Percentiles rank a stretch among this genome's conserved stretches.
These are phyloP conservation scores for Oscheius sp. DNA, from an alignment of 2,888 invertebrate species.

Conservation along the genomic window DNA sequence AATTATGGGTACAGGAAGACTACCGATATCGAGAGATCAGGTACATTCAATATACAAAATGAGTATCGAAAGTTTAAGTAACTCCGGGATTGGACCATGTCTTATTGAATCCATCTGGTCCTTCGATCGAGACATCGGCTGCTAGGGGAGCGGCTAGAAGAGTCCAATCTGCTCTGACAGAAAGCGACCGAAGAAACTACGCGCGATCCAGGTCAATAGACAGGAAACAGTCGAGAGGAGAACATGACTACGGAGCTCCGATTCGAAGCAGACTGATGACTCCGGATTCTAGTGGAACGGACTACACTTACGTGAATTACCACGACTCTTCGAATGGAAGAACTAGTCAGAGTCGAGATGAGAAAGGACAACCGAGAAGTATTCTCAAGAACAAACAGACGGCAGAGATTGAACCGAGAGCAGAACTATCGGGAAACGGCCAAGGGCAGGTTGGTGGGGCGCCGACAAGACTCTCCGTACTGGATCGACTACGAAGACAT, in stretches of 20 bases:
- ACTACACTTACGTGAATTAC: slow-evolving; percentile 70
- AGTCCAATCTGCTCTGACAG: slow-evolving; percentile 57
- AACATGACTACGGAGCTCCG: slow-evolving; percentile 40
- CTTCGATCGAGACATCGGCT: slow-evolving; percentile 9
- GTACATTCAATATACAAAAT: neutral
- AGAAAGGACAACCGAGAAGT: slow-evolving; percentile 55
- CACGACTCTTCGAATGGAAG: slow-evolving; percentile 63
- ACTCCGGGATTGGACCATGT: slow-evolving; percentile 27
- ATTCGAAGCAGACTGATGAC: slow-evolving; percentile 45
- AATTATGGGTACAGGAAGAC: slow-evolving; percentile 40
- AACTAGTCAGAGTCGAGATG: slow-evolving; percentile 47
- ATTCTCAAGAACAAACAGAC: slow-evolving; percentile 72
- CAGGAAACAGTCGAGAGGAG: slow-evolving; percentile 50
- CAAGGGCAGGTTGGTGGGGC: slow-evolving; percentile 27
- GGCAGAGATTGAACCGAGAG: slow-evolving; percentile 56
- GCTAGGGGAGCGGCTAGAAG: slow-evolving; percentile 53
- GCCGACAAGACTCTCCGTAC: slow-evolving; percentile 5
- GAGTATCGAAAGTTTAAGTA: neutral
- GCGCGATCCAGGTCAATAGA: slow-evolving; percentile 59
- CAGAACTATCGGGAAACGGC: slow-evolving; percentile 36
- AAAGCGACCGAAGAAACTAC: slow-evolving; percentile 53
- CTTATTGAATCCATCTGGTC: neutral
- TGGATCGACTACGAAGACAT: slow-evolving; percentile 65
- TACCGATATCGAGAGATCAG: slow-evolving; percentile 19
- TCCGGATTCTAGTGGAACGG: slow-evolving; percentile 54